Percentiles rank a stretch among this genome's conserved stretches.
phyloP scores from a whole-genome alignment of 2,888 invertebrate genomes.

The Oscheius sp. region DNA sequence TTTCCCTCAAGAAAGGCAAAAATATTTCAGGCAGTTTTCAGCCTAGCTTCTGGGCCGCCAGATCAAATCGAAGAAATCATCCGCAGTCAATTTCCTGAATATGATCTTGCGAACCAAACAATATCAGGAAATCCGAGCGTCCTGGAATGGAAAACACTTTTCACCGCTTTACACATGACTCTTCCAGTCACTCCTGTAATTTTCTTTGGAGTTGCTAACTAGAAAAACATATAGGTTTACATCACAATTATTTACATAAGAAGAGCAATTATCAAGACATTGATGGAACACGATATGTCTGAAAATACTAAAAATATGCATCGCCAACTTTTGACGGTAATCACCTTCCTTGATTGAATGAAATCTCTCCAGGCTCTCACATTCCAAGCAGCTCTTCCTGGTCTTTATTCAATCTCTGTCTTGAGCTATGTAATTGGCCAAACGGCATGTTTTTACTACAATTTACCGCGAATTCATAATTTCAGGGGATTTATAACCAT shows the following conservation, averaged over 20 bases:
- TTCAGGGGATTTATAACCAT: conserved; percentile 28
- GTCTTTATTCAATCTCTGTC: conserved; percentile 38
- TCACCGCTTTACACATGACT: conserved; percentile 42
- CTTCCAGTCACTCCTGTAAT: conserved; percentile 43
- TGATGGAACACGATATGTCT: conserved; percentile 5
- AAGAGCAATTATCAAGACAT: conserved; percentile 10
- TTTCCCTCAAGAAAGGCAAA: background rate
- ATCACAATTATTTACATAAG: conserved; percentile 36
- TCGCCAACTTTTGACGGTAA: conserved; percentile 8
- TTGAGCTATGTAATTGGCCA: conserved; percentile 40
- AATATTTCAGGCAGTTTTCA: conserved; percentile 12
- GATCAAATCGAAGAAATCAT: conserved; percentile 11
- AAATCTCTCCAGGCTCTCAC: conserved; percentile 16
- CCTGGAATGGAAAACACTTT: conserved; percentile 30
- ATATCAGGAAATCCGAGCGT: conserved; percentile 22
- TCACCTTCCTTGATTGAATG: background rate
- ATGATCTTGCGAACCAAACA: conserved; percentile 33
- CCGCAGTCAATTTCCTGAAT: conserved; percentile 25
- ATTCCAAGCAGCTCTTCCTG: conserved; percentile 31
- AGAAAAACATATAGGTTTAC: no score
- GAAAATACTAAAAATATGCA: conserved; percentile 17
- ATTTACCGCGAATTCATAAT: no score
- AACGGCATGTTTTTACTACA: no score
- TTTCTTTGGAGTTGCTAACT: no score
- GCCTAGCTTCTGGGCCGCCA: conserved; percentile 10